Base-by-base conservation (phyloP, 2,113 vertebrate species). In the Garra rufa region DNA sequence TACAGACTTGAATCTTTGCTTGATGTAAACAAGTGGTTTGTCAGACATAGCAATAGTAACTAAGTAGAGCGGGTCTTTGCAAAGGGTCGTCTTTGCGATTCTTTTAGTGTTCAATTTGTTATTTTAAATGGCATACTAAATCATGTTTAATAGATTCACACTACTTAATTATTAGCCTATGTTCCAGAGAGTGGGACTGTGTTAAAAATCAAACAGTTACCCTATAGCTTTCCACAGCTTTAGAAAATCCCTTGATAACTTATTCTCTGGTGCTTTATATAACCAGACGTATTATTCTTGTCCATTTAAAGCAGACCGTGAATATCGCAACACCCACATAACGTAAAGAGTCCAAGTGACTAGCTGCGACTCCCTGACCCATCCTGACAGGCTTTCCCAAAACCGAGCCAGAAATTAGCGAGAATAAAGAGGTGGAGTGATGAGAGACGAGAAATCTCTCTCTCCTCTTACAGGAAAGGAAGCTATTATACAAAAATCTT, bases 381-480 rank as follows among this genome's bases (percentile, higher is more conserved):
- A 69, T 69, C 65, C 19, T 38, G 65, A 38, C 65, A 50, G 73
- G 73, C 43, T 17, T 50, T 9, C 43, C 67, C 34, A 38, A 44
- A 26, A 75, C n/a, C 4, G 44, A 75, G 44, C 44, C 73, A 28
- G 15, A 50, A 75, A 50, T 24, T 48, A 75, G n/a, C 2, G n/a
- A 28, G 71, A 74, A 74, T 71, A 48, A 74, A 48, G 44, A 74
- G 26, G 26, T 9, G 44, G 26, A 19, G 4, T n/a, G 34, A 69
- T 69, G 65, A 69, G 46, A 50, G 43, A 28, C 7, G 0, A 75
- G 71, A 19, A 75, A 50, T 75, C 80, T 3, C 46, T 78, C 46
- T 41, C 34, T 48, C 69, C 63, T 82, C 50, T 46, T n/a, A 69
- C 55, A 43, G 76, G 48, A 50, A 76, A 43, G 74, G 61, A 65